These are phyloP conservation scores for Neopipo cinnamomea DNA, from an alignment of 2,113 vertebrate species.

Conservation along the genomic window DNA sequence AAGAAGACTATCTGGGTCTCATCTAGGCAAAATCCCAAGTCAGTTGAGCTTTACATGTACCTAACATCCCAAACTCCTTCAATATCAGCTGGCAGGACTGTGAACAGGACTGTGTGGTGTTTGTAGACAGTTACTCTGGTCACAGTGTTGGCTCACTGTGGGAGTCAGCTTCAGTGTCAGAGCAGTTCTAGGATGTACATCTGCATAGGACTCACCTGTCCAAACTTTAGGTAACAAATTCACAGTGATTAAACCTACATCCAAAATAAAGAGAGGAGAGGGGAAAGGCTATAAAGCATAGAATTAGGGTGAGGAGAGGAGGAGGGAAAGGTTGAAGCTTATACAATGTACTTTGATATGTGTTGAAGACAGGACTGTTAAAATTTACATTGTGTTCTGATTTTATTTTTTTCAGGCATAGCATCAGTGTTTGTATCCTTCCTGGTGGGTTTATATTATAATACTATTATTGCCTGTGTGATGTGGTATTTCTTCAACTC, in stretches of 20 bases:
- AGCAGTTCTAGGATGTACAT: neutral
- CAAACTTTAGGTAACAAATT: neutral
- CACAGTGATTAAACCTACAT: neutral
- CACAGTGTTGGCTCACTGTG: neutral
- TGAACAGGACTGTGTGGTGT: neutral
- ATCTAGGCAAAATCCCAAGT: neutral
- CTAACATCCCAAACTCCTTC: neutral
- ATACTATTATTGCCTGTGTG: constrained; percentile 91
- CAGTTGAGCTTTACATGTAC: neutral
- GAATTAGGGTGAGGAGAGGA: neutral
- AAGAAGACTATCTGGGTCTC: neutral
- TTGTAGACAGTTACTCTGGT: neutral
- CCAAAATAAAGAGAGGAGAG: neutral
- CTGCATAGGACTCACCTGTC: neutral
- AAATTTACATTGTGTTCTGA: neutral
- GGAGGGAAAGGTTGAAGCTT: neutral
- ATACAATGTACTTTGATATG: neutral
- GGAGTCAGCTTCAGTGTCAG: neutral
- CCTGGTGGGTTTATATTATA: constrained; percentile 88
- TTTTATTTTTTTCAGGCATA: constrained; percentile 74
- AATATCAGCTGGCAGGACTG: neutral
- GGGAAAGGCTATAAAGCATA: neutral
- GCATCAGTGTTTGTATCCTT: constrained; percentile 88
- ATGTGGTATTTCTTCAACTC: constrained; percentile 99
- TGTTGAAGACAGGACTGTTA: neutral